Conservation (phyloP, 2,797 vertebrate species). For the Harpagifer antarcticus region DNA sequence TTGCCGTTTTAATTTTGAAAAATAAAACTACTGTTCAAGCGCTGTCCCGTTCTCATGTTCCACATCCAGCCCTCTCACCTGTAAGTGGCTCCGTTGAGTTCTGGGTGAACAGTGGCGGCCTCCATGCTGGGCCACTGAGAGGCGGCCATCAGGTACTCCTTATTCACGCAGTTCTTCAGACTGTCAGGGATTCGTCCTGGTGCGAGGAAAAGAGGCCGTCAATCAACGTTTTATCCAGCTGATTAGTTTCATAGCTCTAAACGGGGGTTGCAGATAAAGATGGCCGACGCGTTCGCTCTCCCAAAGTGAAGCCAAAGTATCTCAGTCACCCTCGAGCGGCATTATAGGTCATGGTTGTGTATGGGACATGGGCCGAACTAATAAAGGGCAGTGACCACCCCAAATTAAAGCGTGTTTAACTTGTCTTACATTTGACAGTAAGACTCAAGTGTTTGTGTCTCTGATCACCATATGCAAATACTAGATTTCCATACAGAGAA, state of each 20-base stretch:
- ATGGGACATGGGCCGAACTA: too few relatives aligned
- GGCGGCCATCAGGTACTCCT: slow-evolving; percentile 94
- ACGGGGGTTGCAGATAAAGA: too few relatives aligned
- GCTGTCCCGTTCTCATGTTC: background rate
- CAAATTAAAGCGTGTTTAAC: too few relatives aligned
- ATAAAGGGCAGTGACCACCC: too few relatives aligned
- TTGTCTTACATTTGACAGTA: too few relatives aligned
- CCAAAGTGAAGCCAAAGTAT: too few relatives aligned
- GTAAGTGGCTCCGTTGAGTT: slow-evolving; percentile 93
- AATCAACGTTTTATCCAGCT: background rate
- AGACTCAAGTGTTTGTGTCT: background rate
- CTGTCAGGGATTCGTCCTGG: slow-evolving; percentile 94
- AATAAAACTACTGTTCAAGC: background rate
- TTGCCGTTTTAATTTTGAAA: background rate
- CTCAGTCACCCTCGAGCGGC: too few relatives aligned
- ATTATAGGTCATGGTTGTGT: too few relatives aligned
- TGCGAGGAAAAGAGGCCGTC: slow-evolving; percentile 8
- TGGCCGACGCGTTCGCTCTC: too few relatives aligned
- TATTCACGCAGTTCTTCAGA: slow-evolving; percentile 96
- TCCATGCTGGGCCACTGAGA: slow-evolving; percentile 94
- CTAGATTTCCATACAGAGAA: background rate
- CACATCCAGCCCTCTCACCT: slow-evolving; percentile 80
- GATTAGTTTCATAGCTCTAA: background rate
- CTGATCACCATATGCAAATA: background rate
- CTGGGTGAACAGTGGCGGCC: slow-evolving; percentile 90